These are phyloP conservation scores for Ischnus inquisitorius DNA, from an alignment of 2,888 invertebrate species.

Conservation along the genomic window DNA sequence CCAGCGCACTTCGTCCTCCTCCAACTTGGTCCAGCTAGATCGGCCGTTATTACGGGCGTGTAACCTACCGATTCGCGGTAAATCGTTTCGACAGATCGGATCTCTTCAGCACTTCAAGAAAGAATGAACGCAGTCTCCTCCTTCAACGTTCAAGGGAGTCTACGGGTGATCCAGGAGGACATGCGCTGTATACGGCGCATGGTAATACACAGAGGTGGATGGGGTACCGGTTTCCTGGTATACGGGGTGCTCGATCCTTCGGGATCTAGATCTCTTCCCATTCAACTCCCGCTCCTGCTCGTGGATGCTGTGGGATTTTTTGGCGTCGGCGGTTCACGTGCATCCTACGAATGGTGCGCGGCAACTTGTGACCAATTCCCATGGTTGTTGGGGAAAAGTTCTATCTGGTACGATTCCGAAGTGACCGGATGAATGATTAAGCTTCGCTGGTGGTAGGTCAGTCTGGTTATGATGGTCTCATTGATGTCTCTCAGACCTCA, in stretches of 20 bases:
- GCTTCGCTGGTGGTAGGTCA: too few relatives aligned
- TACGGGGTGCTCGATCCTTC: neutral
- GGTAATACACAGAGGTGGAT: too few relatives aligned
- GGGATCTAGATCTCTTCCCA: neutral
- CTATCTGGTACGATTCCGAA: neutral
- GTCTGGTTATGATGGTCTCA: too few relatives aligned
- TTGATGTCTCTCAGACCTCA: constrained; percentile 26
- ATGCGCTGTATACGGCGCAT: neutral
- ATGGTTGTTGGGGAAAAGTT: neutral
- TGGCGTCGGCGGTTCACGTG: constrained; percentile 6
- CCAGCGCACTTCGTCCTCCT: constrained; percentile 29
- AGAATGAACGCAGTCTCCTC: constrained; percentile 63
- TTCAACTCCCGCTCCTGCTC: neutral
- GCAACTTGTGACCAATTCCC: neutral
- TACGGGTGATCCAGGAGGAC: constrained; percentile 64
- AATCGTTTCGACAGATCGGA: constrained; percentile 80
- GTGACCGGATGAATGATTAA: neutral
- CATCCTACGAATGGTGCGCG: too few relatives aligned
- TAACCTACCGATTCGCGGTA: constrained; percentile 75
- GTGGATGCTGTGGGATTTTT: neutral
- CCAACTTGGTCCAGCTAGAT: neutral
- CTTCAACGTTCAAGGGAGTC: neutral
- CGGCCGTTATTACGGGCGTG: constrained; percentile 74
- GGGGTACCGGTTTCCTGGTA: constrained; percentile 13
- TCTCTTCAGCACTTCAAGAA: constrained; percentile 62